Evolutionary conservation across 1,140 invertebrate genomes (phyloP).

Genomic region (Hylaeus anthracinus): DNA sequence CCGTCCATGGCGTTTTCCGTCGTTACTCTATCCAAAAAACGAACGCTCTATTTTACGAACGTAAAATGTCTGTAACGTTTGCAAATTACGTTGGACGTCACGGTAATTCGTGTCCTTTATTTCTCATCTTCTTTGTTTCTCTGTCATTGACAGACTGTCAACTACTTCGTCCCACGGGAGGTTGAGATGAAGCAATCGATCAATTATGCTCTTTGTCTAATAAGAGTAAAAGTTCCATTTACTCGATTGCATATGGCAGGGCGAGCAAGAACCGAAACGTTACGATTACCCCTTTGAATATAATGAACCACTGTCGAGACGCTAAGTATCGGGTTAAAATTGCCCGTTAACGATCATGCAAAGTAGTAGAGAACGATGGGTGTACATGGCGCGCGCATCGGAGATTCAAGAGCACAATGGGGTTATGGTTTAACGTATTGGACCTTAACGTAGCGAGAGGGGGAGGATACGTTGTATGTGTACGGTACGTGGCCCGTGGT

Average conservation of each 20-base stretch:
- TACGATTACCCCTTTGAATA: neutral
- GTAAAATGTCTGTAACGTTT: neutral
- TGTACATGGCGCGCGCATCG: slow-evolving; percentile 8
- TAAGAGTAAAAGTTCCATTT: too few species aligned
- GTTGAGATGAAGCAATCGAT: too few species aligned
- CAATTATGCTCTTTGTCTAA: too few species aligned
- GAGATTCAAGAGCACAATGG: slow-evolving; percentile 47
- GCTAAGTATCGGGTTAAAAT: neutral
- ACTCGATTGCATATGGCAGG: too few species aligned
- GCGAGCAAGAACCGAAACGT: too few species aligned
- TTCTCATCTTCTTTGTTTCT: too few species aligned
- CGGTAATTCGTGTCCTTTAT: too few species aligned
- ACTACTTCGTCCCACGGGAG: too few species aligned
- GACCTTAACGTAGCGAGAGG: slow-evolving; percentile 18
- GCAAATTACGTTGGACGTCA: neutral
- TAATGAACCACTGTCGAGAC: neutral
- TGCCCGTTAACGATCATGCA: neutral
- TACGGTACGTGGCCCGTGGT: slow-evolving; percentile 64
- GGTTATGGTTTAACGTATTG: slow-evolving; percentile 53
- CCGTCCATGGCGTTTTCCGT: slow-evolving; percentile 39
- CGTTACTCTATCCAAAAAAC: slow-evolving; percentile 9
- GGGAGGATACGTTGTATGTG: slow-evolving; percentile 10
- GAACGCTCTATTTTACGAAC: neutral
- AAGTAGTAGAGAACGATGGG: slow-evolving; percentile 13
- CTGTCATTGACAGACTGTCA: too few species aligned